Base-by-base conservation (phyloP, 2,888 invertebrate genomes). In the Kuschelorhynchus macadamiae region DNA sequence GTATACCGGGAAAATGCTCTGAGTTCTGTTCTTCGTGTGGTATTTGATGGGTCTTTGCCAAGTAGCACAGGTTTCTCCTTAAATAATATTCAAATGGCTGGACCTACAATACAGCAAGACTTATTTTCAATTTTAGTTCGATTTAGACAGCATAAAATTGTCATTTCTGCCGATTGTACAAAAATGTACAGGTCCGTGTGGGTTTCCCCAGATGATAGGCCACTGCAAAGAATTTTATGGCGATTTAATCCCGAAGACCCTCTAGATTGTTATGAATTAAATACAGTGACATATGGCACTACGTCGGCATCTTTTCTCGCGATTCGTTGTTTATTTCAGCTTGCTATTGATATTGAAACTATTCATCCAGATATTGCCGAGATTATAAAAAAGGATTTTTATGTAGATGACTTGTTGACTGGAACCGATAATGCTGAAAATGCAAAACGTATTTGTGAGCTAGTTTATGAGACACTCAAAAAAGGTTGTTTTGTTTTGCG, bases 141-240 rank as follows among this genome's bases (percentile, higher is more conserved):
- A 5, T 25, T 25, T 25, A 25, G 25, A 25, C 25, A 25, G 25
- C 25, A 25, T 7, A 50, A 53, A 59, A 41, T 66, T 49, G 73
- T 71, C 11, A 20, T 72, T 12, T 32, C 57, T 17, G 69, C 42
- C 16, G 72, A 72, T 57, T 60, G 70, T 16, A 36, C 44, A 12
- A 72, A 72, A 70, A 72, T 72, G 71, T 72, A 69, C 41, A 39
- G 68, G n/a, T 69, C 69, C 30, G 44, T 72, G 8, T 49, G 32
- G 20, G 41, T 72, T 39, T 11, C 64, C 9, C 47, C 53, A 9
- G 47, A 57, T 7, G 33, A 70, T 5, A 33, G 67, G 41, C 1
- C 18, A 32, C 44, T 65, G 14, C 71, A 72, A 52, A 20, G 57
- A 14, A 72, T 71, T 20, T 32, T 71, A 14, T 71, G 71, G 71